Percentiles rank a stretch among this genome's conserved stretches.
These are phyloP conservation scores for Rutpela maculata DNA, from an alignment of 2,888 invertebrate genomes.

Conservation along the genomic window DNA sequence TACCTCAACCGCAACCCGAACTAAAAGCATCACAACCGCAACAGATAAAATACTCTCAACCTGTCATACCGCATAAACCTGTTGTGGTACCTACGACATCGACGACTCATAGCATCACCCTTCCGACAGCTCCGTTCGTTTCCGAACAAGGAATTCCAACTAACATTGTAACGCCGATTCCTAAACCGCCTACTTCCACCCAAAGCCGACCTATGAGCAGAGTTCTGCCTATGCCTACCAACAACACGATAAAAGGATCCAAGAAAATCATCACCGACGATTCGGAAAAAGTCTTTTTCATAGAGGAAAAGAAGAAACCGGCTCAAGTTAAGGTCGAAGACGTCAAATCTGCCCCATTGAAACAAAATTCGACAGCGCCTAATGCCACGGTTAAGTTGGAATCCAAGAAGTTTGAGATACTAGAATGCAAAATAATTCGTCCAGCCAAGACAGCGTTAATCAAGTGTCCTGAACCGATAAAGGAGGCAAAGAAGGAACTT, in stretches of 20 bases:
- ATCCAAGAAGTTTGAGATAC: constrained; percentile 55
- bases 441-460: constrained; percentile 35
- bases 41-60: constrained; percentile 61
- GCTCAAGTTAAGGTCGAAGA: constrained; percentile 69
- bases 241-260: constrained; percentile 75
- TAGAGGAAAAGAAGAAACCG: constrained; percentile 74
- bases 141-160: constrained; percentile 81
- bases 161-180: constrained; percentile 83
- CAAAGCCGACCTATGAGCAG: constrained; percentile 84
- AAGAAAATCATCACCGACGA: constrained; percentile 73
- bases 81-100: constrained; percentile 72
- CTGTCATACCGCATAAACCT: constrained; percentile 56
- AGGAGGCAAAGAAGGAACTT: constrained; percentile 29
- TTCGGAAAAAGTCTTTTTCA: constrained; percentile 73
- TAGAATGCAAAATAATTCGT: constrained; percentile 58
- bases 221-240: constrained; percentile 86
- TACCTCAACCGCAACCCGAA: constrained; percentile 39
- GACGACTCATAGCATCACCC: constrained; percentile 76
- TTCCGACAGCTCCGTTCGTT: constrained; percentile 77
- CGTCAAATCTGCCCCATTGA: constrained; percentile 51
- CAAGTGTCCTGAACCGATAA: not conserved
- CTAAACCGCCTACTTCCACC: constrained; percentile 71
- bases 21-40: constrained; percentile 59
- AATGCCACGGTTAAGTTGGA: constrained; percentile 48
- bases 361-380: constrained; percentile 45